phyloP scores from a whole-genome alignment of 2,113 vertebrate genomes.

The Perca schrenkii region DNA sequence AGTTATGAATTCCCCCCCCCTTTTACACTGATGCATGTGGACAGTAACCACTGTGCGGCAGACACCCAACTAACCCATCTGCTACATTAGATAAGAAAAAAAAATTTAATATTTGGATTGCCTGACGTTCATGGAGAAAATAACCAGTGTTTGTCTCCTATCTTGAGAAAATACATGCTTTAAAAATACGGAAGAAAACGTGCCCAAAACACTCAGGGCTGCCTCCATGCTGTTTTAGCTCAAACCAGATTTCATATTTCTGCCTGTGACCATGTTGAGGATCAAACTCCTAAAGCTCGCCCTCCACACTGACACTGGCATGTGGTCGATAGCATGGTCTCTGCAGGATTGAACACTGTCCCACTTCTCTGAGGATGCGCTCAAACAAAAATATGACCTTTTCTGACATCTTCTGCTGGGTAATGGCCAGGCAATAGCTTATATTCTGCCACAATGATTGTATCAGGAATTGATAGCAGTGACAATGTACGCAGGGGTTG shows the following conservation, averaged over 20 bases:
- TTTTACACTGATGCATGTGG: background rate
- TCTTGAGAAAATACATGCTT: background rate
- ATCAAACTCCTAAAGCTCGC: constrained; percentile 39
- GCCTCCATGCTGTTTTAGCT: constrained; percentile 26
- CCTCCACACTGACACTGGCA: constrained; percentile 11
- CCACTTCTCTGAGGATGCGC: constrained; percentile 8
- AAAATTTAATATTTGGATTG: background rate
- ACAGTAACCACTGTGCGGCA: background rate
- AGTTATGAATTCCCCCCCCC: no score
- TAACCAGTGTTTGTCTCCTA: background rate
- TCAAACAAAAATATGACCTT: constrained; percentile 14
- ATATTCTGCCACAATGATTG: constrained; percentile 7
- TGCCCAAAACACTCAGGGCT: constrained; percentile 6
- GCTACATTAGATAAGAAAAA: constrained; percentile 13
- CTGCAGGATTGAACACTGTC: constrained; percentile 15
- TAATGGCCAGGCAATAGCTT: background rate
- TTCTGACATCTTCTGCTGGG: constrained; percentile 12
- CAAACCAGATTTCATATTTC: constrained; percentile 40
- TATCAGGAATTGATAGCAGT: background rate
- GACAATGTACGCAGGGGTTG: background rate
- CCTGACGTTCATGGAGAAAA: background rate
- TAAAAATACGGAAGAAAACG: background rate
- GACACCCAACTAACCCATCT: constrained; percentile 18
- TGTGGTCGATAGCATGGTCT: constrained; percentile 35
- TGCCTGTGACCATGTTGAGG: constrained; percentile 33